These are phyloP conservation scores for Perca flavescens DNA, from an alignment of 2,113 vertebrate species.

Conservation along the genomic window DNA sequence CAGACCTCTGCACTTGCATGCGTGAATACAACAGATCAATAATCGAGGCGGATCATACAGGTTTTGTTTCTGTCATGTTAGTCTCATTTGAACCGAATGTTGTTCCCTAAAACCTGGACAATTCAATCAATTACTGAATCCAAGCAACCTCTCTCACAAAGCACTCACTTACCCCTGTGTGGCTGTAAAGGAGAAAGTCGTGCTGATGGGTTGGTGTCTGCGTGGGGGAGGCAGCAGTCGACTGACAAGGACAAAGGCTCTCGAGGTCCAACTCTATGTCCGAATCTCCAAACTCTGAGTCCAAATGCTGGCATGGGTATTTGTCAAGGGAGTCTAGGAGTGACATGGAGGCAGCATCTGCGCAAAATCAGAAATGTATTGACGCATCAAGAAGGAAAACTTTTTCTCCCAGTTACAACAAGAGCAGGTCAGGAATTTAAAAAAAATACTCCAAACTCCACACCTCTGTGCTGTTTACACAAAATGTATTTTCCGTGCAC, in stretches of 20 bases:
- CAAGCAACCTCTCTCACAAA: neutral
- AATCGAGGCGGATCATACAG: neutral
- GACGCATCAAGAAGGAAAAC: neutral
- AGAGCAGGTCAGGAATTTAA: neutral
- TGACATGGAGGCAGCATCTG: conserved; percentile 25
- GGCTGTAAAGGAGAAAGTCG: neutral
- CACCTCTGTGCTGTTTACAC: conserved; percentile 22
- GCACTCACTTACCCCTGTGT: conserved; percentile 65
- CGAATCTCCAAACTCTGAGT: conserved; percentile 32
- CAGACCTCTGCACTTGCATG: neutral
- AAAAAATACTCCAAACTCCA: neutral
- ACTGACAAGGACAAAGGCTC: conserved; percentile 26
- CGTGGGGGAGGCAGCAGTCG: neutral
- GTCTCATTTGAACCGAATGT: neutral
- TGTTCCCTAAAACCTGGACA: neutral
- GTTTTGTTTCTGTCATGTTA: neutral
- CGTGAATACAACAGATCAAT: neutral
- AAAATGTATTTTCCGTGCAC: conserved; percentile 6
- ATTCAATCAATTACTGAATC: neutral
- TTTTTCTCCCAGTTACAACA: neutral
- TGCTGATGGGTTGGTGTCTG: neutral
- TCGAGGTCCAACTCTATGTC: conserved; percentile 52
- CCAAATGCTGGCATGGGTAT: conserved; percentile 14
- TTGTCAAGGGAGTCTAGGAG: neutral
- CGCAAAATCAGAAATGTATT: neutral